Conservation (phyloP, 2,797 vertebrate genomes). For the Coluber constrictor region DNA sequence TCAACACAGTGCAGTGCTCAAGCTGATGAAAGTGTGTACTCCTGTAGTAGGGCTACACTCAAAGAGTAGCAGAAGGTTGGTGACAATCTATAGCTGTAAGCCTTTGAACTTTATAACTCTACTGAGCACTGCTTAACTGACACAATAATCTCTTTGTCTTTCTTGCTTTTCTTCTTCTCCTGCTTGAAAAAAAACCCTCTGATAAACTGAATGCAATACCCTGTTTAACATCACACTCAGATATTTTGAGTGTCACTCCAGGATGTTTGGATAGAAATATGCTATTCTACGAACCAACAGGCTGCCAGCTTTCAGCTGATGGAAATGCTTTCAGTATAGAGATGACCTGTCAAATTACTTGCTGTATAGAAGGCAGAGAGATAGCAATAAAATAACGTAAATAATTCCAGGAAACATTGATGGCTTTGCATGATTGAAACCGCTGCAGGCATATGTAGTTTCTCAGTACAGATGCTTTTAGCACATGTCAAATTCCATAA, state of each 20-base stretch:
- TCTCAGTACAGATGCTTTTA: not conserved
- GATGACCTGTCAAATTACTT: not conserved
- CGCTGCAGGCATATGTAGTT: not conserved
- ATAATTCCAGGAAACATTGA: not conserved
- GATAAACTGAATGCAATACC: not conserved
- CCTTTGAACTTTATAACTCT: slow-evolving; percentile 13
- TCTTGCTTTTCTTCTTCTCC: not conserved
- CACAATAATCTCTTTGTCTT: not conserved
- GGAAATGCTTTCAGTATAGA: not conserved
- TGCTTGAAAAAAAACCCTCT: not conserved
- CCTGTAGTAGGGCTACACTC: not conserved
- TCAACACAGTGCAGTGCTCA: not conserved
- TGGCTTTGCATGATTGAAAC: not conserved
- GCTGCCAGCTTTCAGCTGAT: not conserved
- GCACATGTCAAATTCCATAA: not conserved
- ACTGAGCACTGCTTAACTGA: slow-evolving; percentile 1
- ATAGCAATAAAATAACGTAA: not conserved
- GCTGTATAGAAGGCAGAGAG: not conserved
- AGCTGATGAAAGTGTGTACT: not conserved
- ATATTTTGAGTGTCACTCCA: slow-evolving; percentile 14
- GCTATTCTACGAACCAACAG: slow-evolving; percentile 10
- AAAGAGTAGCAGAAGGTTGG: not conserved
- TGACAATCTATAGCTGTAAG: not conserved
- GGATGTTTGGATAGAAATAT: slow-evolving; percentile 25
- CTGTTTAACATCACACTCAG: slow-evolving; percentile 22